Base-by-base conservation (phyloP, 2,113 vertebrate species). In the Promerops cafer region DNA sequence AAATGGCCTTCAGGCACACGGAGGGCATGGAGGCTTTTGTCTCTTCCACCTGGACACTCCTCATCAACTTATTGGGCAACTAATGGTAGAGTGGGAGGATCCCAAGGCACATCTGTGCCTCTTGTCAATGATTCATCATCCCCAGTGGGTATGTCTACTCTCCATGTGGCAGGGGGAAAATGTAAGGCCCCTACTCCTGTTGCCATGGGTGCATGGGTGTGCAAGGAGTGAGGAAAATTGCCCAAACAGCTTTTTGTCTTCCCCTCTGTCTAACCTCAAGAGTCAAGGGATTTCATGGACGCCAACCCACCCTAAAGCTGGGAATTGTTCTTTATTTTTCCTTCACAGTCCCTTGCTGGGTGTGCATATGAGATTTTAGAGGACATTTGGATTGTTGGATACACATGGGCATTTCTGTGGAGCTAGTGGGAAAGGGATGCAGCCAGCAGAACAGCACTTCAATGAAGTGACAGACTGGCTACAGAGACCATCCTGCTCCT, bases 171-270 rank as follows among this genome's bases (percentile, higher is more conserved):
- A 72, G 22, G 10, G 23, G 11, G 23, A 7, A 60, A 47, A 47
- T 4, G 11, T 42, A 33, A 83, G 33, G 27, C 16, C 44, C 13
- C 19, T 66, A 30, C 9, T 63, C 5, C 16, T 5, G 15, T 42
- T 75, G 28, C 28, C 22, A 9, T 12, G 11, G 11, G 7, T 49
- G 7, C 42, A 30, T 0, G 1, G 6, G 11, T 47, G 7, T 1
- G 1, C 0, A 2, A 89, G 17, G 57, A 76, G 8, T 0, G 0
- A 11, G 10, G 10, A 4, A 63, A 66, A 39, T 37, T 31, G 26
- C 28, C 53, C 26, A 59, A 71, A 28, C 2, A 50, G 39, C 6
- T 40, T 56, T 87, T 83, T 66, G 8, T 33, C 39, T 76, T 83
- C 39, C 16, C 8, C 4, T 45, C 47, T 85, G 42, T n/a, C n/a